A percentile compares a stretch with the other conserved stretches of the same genome.
These are phyloP conservation scores for Gyps fulvus DNA, from an alignment of 2,113 vertebrate genomes.

Conservation along the genomic window DNA sequence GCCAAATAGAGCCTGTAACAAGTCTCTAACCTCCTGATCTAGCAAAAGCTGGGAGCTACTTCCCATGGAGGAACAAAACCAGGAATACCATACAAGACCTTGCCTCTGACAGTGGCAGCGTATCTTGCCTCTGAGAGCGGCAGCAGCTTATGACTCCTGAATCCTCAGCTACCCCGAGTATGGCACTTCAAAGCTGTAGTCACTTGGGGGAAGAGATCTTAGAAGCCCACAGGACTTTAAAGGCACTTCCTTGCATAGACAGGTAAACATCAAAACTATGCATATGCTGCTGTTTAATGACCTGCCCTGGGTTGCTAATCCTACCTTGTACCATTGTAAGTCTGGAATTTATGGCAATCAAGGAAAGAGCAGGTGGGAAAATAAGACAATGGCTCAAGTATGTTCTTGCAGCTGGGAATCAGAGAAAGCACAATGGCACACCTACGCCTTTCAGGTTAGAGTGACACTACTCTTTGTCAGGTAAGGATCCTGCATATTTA, in stretches of 20 bases:
- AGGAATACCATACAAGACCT: not conserved
- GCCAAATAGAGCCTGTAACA: not conserved
- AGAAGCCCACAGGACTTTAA: not conserved
- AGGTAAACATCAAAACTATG: rapidly evolving
- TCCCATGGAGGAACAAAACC: not conserved
- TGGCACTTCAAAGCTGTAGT: not conserved
- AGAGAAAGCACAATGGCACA: not conserved
- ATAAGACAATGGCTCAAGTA: not conserved
- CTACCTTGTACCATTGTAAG: rapidly evolving
- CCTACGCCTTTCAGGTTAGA: not conserved
- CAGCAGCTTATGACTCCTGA: not conserved
- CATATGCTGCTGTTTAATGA: not conserved
- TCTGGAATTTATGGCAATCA: not conserved
- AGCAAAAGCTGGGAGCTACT: not conserved
- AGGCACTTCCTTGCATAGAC: not conserved
- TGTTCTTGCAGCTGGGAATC: not conserved
- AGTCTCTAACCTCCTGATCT: not conserved
- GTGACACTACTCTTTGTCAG: not conserved
- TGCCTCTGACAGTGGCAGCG: not conserved
- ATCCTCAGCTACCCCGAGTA: not conserved
- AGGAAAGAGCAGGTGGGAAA: not conserved
- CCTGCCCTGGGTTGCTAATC: not conserved
- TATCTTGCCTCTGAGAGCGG: not conserved
- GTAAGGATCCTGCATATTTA: not conserved
- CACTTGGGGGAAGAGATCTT: not conserved